Conservation (phyloP, 2,888 invertebrate genomes). For the Tortricodes alternella region DNA sequence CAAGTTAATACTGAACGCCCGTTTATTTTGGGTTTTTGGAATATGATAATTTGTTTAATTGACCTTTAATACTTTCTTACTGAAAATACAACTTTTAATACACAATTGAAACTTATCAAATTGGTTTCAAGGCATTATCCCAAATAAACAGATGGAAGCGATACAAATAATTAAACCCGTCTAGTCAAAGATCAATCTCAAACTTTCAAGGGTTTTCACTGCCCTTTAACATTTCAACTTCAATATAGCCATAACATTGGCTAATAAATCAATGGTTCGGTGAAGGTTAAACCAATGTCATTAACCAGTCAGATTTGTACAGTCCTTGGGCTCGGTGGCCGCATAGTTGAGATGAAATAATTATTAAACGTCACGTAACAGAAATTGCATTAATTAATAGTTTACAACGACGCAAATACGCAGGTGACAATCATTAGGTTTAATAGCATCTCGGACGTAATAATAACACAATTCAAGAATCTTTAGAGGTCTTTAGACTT, state of each 20-base stretch:
- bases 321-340: slow-evolving; percentile 19
- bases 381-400: not conserved
- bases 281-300: slow-evolving; percentile 12
- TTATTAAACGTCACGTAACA: slow-evolving; percentile 17
- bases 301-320: slow-evolving; percentile 5
- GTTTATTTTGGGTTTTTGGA: too few species aligned
- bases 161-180: not conserved
- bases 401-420: too few species aligned
- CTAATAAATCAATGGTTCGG: not conserved
- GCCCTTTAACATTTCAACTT: slow-evolving; percentile 4
- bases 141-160: not conserved
- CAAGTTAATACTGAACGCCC: too few species aligned
- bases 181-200: slow-evolving; percentile 6
- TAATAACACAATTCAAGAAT: too few species aligned
- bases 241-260: slow-evolving; percentile 6
- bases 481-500: too few species aligned
- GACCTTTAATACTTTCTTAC: too few species aligned
- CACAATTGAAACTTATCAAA: not conserved
- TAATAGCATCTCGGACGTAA: too few species aligned
- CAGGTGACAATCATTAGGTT: too few species aligned
- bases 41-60: too few species aligned
- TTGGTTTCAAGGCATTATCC: not conserved
- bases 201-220: slow-evolving; percentile 7
- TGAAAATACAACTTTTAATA: not conserved
- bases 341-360: slow-evolving; percentile 21